Evolutionary conservation across 2,888 invertebrate genomes (phyloP), one percentile per base, ranked within the genome.

Genomic region (Drosophila seclusa): DNA sequence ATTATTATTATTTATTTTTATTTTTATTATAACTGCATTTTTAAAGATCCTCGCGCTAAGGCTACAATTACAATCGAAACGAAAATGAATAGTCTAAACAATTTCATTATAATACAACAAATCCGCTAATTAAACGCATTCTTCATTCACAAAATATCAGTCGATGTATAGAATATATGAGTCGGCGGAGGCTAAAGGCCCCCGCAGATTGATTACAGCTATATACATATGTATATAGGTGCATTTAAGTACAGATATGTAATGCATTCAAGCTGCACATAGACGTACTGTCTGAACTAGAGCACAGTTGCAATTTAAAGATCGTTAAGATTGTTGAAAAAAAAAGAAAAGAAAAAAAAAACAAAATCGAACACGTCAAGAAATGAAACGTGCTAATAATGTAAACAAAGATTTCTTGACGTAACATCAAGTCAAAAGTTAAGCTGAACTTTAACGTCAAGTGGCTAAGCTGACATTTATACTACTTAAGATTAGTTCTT

Each of bases 111-210:
- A 59, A 54, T 66, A 60, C 6, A 75, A 76, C 65, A 85, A 85
- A 78, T 78, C 74, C 76, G 68, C 73, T 85, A 83, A 83, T 83
- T 83, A 83, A 68, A 65, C 61, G 80, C 73, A 80, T 83, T 82
- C 78, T 83, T 82, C 76, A 78, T 62, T 65, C 45, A 61, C 32
- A 55, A 62, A 61, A 50, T 32, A 55, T 57, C 59, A 59, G 32
- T n/a, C 32, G 18, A 60, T 42, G 40, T 65, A 34, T 50, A 49
- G 29, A 34, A 32, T 45, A 4, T 11, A 31, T 50, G 16, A 50
- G 27, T 63, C 58, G 13, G 24, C 24, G 55, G 55, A 40, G 64
- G 75, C 36, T 66, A 66, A 66, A 68, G 76, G 76, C 70, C 76
- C 34, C 27, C 62, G 38, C 36, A 61, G 61, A 48, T 62, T 68